These are phyloP conservation scores for Gallinago nigripennis DNA, from an alignment of 2,797 vertebrate species.

Conservation along the genomic window DNA sequence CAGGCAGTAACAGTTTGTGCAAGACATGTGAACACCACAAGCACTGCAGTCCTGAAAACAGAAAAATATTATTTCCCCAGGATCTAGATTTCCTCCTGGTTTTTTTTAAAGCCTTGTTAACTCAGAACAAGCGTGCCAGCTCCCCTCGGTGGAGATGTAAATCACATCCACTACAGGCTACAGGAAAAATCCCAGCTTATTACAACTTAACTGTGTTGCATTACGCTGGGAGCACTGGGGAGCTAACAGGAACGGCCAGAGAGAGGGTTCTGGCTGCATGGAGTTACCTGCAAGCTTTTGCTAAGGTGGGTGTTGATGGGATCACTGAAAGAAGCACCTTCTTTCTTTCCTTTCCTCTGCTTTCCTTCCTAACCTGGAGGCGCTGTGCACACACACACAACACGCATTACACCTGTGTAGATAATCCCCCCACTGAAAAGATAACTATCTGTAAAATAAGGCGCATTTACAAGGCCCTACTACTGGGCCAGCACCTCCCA, in stretches of 20 bases:
- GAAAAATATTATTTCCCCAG: not conserved
- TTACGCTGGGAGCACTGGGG: not conserved
- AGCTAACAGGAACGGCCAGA: not conserved
- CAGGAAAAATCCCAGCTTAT: not conserved
- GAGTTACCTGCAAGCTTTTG: not conserved
- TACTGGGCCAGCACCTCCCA: not conserved
- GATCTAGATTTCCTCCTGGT: not conserved
- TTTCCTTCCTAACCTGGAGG: not conserved
- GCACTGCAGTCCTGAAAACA: slow-evolving; percentile 41
- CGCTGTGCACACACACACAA: not conserved
- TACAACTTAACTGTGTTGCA: too few species aligned
- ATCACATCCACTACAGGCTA: not conserved
- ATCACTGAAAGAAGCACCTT: not conserved
- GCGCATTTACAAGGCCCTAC: not conserved
- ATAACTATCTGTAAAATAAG: not conserved
- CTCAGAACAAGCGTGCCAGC: not conserved
- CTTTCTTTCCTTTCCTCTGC: not conserved
- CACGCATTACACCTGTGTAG: not conserved
- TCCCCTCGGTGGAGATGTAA: not conserved
- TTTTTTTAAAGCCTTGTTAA: not conserved
- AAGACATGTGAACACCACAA: slow-evolving; percentile 23
- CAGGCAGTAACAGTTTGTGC: not conserved
- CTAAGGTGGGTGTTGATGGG: not conserved
- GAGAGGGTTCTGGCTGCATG: not conserved
- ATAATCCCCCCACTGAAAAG: too few species aligned